A percentile compares a stretch with the other conserved stretches of the same genome.
Conservation (phyloP, 1,140 invertebrate genomes). For the Papilio helenus region DNA sequence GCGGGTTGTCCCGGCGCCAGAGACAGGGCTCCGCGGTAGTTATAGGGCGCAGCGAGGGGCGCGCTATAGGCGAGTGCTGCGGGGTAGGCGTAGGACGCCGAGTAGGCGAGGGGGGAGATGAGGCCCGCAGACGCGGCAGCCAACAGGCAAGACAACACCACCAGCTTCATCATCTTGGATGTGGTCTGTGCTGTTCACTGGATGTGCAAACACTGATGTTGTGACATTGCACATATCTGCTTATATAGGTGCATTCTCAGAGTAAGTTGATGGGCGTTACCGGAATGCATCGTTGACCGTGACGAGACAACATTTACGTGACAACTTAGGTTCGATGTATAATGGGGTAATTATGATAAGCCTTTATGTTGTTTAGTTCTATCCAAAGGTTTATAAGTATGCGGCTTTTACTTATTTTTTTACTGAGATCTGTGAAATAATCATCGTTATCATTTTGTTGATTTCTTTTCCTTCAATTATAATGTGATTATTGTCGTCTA, state of each 20-base stretch:
- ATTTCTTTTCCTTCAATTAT: too few species aligned
- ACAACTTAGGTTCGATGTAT: conserved; percentile 43
- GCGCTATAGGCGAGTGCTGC: conserved; percentile 45
- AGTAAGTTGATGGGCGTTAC: conserved; percentile 52
- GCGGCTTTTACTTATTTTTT: not conserved
- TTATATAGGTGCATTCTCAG: conserved; percentile 62
- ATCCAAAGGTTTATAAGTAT: too few species aligned
- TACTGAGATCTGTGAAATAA: too few species aligned
- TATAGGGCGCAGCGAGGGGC: conserved; percentile 46
- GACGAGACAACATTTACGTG: conserved; percentile 62
- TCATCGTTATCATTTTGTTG: too few species aligned
- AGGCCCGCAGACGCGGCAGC: conserved; percentile 74
- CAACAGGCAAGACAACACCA: conserved; percentile 75
- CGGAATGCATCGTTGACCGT: conserved; percentile 63
- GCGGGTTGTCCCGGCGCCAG: conserved; percentile 68
- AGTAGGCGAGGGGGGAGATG: conserved; percentile 54
- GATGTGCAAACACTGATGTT: conserved; percentile 63
- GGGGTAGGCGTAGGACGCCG: conserved; percentile 41
- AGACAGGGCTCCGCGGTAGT: conserved; percentile 65
- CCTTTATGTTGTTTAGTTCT: too few species aligned
- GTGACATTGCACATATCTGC: conserved; percentile 39
- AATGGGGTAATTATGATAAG: too few species aligned
- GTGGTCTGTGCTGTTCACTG: conserved; percentile 74
- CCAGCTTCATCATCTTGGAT: conserved; percentile 78
- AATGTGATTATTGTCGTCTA: too few species aligned